These are phyloP conservation scores for Diplodus sargus DNA, from an alignment of 2,797 vertebrate species.

Conservation along the genomic window DNA sequence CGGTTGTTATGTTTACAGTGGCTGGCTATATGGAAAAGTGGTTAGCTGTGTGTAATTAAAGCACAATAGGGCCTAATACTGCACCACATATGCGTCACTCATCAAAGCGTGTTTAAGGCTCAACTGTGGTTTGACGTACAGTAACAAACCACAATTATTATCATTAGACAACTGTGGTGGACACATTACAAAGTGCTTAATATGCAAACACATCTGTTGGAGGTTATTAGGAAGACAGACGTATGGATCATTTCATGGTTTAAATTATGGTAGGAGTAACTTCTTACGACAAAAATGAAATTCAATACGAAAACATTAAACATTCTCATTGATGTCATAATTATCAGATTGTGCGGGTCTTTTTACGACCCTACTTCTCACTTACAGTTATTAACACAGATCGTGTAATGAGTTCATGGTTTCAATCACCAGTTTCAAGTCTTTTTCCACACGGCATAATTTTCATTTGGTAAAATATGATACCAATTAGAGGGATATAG, in stretches of 20 bases:
- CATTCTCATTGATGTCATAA: too few relatives aligned
- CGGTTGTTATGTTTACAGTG: slow-evolving; percentile 9
- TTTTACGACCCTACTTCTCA: too few relatives aligned
- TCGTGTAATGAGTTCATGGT: too few relatives aligned
- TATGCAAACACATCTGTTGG: slow-evolving; percentile 10
- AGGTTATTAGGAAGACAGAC: not conserved
- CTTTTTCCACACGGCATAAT: too few relatives aligned
- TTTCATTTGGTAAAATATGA: too few relatives aligned
- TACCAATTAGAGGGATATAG: too few relatives aligned
- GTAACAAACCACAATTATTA: slow-evolving; percentile 26
- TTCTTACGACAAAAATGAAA: not conserved
- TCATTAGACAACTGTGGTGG: not conserved
- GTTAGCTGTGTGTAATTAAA: slow-evolving; percentile 47
- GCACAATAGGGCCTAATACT: slow-evolving; percentile 40
- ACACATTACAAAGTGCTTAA: not conserved
- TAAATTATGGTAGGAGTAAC: not conserved
- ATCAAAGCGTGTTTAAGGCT: slow-evolving; percentile 11
- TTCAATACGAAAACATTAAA: too few relatives aligned
- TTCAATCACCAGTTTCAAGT: too few relatives aligned
- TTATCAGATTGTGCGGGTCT: too few relatives aligned
- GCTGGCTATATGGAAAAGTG: not conserved
- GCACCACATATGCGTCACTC: slow-evolving; percentile 25
- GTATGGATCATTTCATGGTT: slow-evolving; percentile 10
- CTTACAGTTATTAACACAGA: too few relatives aligned
- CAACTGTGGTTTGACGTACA: not conserved